Conservation (phyloP, 2,888 invertebrate species). For the Archips xylosteana region DNA sequence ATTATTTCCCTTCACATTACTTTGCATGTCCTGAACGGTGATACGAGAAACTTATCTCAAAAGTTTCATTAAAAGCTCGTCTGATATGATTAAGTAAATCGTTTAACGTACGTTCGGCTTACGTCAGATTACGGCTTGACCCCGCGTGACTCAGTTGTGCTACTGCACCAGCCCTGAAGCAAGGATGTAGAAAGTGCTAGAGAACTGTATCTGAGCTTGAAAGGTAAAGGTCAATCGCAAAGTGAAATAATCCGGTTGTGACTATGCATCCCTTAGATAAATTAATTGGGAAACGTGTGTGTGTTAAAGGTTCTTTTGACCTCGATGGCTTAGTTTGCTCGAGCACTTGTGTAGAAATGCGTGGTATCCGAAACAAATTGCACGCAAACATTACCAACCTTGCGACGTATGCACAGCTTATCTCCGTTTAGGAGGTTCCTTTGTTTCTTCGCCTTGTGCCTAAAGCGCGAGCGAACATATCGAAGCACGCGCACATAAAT, state of each 20-base stretch:
- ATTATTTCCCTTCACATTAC: slow-evolving; percentile 37
- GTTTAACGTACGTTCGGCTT: slow-evolving; percentile 47
- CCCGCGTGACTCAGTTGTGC: slow-evolving; percentile 41
- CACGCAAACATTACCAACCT: slow-evolving; percentile 26
- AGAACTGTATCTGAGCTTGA: slow-evolving; percentile 51
- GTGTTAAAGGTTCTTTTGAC: not conserved
- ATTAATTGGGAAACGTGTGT: slow-evolving; percentile 9
- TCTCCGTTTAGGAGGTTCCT: slow-evolving; percentile 27
- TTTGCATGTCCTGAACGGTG: slow-evolving; percentile 34
- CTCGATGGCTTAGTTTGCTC: not conserved
- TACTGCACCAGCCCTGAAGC: slow-evolving; percentile 44
- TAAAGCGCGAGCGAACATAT: slow-evolving; percentile 33
- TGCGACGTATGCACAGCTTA: slow-evolving; percentile 36
- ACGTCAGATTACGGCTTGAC: slow-evolving; percentile 61
- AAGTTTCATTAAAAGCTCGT: slow-evolving; percentile 38
- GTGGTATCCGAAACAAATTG: slow-evolving; percentile 20
- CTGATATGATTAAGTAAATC: slow-evolving; percentile 43
- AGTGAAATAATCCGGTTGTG: slow-evolving; percentile 15
- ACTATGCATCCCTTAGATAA: not conserved
- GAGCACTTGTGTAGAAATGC: not conserved
- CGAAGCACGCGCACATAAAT: slow-evolving; percentile 53
- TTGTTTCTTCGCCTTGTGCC: slow-evolving; percentile 35
- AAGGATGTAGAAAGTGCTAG: slow-evolving; percentile 59
- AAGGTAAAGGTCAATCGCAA: slow-evolving; percentile 55
- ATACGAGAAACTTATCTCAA: slow-evolving; percentile 39